A percentile compares a stretch with the other conserved stretches of the same genome.
Conservation (phyloP, 2,888 invertebrate species). For the Eudemis profundana region DNA sequence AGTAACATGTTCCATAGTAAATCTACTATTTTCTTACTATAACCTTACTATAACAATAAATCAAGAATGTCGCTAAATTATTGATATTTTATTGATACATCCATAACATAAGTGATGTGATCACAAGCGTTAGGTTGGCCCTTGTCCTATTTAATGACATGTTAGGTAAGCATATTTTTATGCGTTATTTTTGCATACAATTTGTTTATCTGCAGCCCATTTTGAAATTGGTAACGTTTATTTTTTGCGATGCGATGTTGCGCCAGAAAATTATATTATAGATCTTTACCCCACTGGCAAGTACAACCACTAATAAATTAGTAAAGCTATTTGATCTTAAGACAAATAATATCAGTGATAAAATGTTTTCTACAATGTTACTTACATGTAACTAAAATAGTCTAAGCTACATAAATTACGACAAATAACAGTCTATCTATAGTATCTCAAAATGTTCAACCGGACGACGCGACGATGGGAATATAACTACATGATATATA, state of each 20-base stretch:
- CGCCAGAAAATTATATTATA: neutral
- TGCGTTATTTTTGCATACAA: too few species aligned
- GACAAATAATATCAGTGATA: neutral
- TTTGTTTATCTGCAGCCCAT: neutral
- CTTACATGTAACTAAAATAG: constrained; percentile 11
- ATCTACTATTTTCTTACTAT: too few species aligned
- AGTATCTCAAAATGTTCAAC: constrained; percentile 12
- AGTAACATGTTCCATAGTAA: too few species aligned
- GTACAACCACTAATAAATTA: neutral
- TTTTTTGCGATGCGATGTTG: neutral
- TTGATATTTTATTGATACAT: too few species aligned
- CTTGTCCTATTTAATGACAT: too few species aligned
- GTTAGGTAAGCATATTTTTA: too few species aligned
- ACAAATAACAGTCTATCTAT: constrained; percentile 15
- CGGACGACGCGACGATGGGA: constrained; percentile 32
- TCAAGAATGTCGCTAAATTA: too few species aligned
- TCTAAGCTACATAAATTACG: constrained; percentile 9
- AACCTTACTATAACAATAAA: too few species aligned
- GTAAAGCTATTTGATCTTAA: neutral
- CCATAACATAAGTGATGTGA: too few species aligned
- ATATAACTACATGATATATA: constrained; percentile 19
- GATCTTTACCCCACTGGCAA: neutral
- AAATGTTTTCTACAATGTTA: neutral
- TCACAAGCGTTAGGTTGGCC: too few species aligned
- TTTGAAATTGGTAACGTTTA: too few species aligned